A percentile compares a stretch with the other conserved stretches of the same genome.
Evolutionary conservation across 2,888 invertebrate species (phyloP).

Genomic region (Sabatieria punctata): DNA sequence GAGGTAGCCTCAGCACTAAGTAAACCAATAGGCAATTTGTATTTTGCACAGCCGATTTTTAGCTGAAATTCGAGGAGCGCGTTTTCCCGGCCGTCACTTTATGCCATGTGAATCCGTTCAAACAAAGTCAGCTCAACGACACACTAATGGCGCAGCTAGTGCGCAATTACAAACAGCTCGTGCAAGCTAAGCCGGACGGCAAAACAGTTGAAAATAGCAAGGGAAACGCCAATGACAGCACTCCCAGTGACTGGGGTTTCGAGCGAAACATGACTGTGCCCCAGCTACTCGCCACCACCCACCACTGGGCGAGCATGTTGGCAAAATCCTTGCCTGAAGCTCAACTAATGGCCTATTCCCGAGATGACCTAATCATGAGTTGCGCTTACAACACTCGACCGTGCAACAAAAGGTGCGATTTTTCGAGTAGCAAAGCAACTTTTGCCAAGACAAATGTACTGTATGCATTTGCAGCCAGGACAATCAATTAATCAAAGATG

Average conservation of each 20-base stretch:
- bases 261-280: too few relatives aligned
- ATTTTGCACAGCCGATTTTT: too few relatives aligned
- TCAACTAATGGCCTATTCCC: constrained; percentile 17
- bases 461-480: constrained; percentile 26
- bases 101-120: constrained; percentile 27
- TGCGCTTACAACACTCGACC: constrained; percentile 24
- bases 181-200: too few relatives aligned
- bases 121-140: constrained; percentile 1
- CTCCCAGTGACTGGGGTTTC: too few relatives aligned
- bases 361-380: constrained; percentile 21
- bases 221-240: too few relatives aligned
- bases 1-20: too few relatives aligned
- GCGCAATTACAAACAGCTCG: too few relatives aligned
- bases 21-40: too few relatives aligned
- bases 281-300: too few relatives aligned
- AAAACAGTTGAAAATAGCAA: too few relatives aligned
- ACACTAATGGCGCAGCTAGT: background rate
- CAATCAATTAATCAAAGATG: constrained; percentile 24
- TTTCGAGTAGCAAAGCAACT: background rate
- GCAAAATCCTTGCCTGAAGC: too few relatives aligned
- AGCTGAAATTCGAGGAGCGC: constrained; percentile 24
- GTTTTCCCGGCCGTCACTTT: constrained; percentile 26
- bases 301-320: too few relatives aligned
- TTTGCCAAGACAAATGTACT: background rate
- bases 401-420: constrained; percentile 17